Conservation (phyloP, 2,888 invertebrate genomes). For the Nymphalis urticae region DNA sequence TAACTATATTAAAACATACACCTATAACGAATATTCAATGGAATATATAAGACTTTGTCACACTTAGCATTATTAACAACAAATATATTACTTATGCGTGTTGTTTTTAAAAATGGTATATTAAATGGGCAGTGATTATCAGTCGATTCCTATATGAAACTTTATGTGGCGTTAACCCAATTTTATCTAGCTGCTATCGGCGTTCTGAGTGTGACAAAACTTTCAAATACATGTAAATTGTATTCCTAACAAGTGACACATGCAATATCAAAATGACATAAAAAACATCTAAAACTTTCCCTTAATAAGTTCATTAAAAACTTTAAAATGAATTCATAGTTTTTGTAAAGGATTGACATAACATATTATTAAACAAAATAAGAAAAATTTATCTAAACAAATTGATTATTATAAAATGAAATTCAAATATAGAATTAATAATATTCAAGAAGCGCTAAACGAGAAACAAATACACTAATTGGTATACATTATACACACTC, state of each 20-base stretch:
- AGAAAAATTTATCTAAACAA: too few species aligned
- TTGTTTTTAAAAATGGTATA: neutral
- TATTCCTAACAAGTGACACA: slow-evolving; percentile 22
- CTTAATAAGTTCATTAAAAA: neutral
- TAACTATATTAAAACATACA: too few species aligned
- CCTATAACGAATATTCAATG: slow-evolving; percentile 10
- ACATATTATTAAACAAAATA: too few species aligned
- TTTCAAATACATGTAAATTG: slow-evolving; percentile 13
- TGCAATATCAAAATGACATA: slow-evolving; percentile 12
- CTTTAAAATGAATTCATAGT: neutral
- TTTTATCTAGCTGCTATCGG: neutral
- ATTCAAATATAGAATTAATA: too few species aligned
- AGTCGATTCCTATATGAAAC: slow-evolving; percentile 16
- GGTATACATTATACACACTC: too few species aligned
- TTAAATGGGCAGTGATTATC: slow-evolving; percentile 24
- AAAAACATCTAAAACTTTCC: slow-evolving; percentile 20
- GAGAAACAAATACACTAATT: too few species aligned
- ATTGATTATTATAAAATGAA: too few species aligned
- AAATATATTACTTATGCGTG: neutral
- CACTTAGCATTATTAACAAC: neutral
- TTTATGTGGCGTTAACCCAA: neutral
- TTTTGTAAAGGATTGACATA: neutral
- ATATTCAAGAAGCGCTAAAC: too few species aligned
- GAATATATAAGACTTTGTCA: slow-evolving; percentile 14
- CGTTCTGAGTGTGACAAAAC: slow-evolving; percentile 3